Evolutionary conservation across 2,113 vertebrate genomes (phyloP).

Genomic region (Pithys albifrons): DNA sequence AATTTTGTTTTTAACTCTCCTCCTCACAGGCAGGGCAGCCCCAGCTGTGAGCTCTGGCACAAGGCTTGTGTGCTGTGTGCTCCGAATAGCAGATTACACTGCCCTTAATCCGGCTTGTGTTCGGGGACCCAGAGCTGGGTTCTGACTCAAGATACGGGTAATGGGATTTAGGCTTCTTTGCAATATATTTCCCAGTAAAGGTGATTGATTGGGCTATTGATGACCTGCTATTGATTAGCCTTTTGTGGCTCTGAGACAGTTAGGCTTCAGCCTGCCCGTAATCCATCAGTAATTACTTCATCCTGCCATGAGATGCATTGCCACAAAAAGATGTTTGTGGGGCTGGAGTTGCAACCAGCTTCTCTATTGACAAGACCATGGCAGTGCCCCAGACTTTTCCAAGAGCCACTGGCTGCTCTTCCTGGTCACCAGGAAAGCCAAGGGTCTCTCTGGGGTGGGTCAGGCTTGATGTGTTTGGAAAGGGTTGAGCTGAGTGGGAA

Average conservation of each 20-base stretch:
- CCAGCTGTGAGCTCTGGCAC: background rate
- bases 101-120: background rate
- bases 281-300: slow-evolving; percentile 37
- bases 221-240: slow-evolving; percentile 56
- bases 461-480: background rate
- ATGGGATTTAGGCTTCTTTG: slow-evolving; percentile 55
- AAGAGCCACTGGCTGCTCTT: background rate
- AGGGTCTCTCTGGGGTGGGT: background rate
- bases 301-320: background rate
- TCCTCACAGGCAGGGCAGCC: background rate
- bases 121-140: background rate
- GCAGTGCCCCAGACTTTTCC: background rate
- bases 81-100: background rate
- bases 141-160: background rate
- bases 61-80: background rate
- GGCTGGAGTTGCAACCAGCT: background rate
- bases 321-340: background rate
- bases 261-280: background rate
- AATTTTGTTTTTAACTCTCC: background rate
- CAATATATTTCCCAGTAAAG: slow-evolving; percentile 37
- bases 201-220: slow-evolving; percentile 59
- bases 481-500: background rate
- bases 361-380: fast-evolving
- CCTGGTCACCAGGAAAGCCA: background rate
- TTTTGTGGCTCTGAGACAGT: background rate